Evolutionary conservation across 2,797 vertebrate genomes (phyloP).

Genomic region (Salmo trutta): DNA sequence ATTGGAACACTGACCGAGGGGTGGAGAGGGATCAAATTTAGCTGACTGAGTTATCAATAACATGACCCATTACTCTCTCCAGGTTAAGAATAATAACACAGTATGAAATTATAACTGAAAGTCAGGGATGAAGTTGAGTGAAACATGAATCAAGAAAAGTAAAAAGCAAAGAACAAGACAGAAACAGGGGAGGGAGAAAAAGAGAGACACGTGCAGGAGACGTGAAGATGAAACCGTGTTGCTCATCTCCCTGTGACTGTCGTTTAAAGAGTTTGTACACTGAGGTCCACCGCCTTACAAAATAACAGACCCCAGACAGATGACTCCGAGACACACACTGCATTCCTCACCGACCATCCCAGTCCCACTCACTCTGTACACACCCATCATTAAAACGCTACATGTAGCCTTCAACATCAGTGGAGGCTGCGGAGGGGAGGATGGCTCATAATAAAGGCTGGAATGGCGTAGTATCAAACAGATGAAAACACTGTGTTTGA

Average conservation of each 20-base stretch:
- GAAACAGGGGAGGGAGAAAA: constrained; percentile 19
- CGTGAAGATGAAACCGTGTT: constrained; percentile 10
- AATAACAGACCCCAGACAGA: constrained; percentile 37
- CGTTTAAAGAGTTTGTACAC: constrained; percentile 34
- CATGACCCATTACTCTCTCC: neutral
- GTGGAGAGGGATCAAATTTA: neutral
- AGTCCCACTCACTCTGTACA: constrained; percentile 2
- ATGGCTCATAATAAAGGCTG: too few species aligned
- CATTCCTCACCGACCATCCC: neutral
- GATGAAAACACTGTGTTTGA: too few species aligned
- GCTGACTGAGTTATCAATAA: neutral
- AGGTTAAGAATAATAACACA: neutral
- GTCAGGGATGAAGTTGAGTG: neutral
- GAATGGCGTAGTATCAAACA: too few species aligned
- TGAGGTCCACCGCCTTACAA: constrained; percentile 16
- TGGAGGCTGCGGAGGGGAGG: too few species aligned
- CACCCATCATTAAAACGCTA: constrained; percentile 2
- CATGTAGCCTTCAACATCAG: neutral
- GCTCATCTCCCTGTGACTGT: constrained; percentile 1
- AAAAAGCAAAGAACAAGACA: neutral
- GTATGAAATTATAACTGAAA: neutral
- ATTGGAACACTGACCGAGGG: neutral
- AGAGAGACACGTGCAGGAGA: constrained; percentile 23
- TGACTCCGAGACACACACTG: constrained; percentile 24
- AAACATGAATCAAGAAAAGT: neutral